phyloP scores from a whole-genome alignment of 2,797 vertebrate genomes.

The Manis pentadactyla region DNA sequence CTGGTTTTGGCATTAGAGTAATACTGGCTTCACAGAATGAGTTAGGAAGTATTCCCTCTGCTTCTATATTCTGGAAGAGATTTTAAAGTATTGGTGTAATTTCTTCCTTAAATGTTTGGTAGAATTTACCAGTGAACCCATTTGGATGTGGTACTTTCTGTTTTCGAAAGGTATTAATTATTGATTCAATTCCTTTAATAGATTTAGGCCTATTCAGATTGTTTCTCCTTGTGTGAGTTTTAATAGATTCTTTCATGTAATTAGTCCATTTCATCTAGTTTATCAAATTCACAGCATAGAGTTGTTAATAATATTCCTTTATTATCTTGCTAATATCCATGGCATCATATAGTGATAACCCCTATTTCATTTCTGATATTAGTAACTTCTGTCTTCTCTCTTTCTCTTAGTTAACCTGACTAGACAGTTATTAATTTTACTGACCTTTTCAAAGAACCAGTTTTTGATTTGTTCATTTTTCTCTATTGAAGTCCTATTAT shows the following conservation, averaged over 20 bases:
- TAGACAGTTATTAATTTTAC: not conserved
- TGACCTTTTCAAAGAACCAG: not conserved
- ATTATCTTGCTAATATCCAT: not conserved
- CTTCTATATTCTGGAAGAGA: not conserved
- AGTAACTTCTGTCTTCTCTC: not conserved
- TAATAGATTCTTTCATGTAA: not conserved
- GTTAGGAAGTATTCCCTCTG: not conserved
- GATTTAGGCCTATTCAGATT: not conserved
- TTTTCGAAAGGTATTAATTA: not conserved
- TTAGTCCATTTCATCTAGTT: not conserved
- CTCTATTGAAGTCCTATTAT: not conserved
- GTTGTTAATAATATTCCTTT: not conserved
- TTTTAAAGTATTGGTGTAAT: not conserved
- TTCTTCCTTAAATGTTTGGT: not conserved
- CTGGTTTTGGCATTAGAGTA: not conserved
- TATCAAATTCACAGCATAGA: not conserved
- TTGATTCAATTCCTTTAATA: not conserved
- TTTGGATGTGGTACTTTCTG: not conserved
- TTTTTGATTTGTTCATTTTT: not conserved
- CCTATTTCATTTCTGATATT: not conserved
- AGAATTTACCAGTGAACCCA: not conserved
- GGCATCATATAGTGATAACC: not conserved
- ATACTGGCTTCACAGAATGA: not conserved
- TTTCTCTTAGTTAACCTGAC: not conserved
- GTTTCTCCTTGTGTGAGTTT: not conserved